Evolutionary conservation across 2,113 vertebrate species (phyloP).

Genomic region (Hypanus sabinus): DNA sequence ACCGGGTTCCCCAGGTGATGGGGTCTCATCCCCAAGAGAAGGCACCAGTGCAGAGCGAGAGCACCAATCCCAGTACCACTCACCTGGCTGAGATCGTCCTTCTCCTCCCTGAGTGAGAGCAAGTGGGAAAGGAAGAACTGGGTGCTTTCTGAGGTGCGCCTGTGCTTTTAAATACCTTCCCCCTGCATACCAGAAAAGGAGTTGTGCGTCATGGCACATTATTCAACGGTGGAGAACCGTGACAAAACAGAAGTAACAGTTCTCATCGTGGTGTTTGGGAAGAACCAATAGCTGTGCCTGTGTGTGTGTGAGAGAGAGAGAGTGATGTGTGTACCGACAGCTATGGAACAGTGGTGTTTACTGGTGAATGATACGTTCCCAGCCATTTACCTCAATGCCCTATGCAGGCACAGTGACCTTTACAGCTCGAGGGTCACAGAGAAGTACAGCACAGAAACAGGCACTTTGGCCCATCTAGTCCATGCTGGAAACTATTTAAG

Average conservation of each 20-base stretch:
- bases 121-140: background rate
- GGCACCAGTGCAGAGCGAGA: background rate
- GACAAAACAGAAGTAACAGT: background rate
- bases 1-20: background rate
- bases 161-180: background rate
- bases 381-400: background rate
- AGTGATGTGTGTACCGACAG: background rate
- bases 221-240: background rate
- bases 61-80: background rate
- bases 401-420: background rate
- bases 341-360: background rate
- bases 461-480: too few species aligned
- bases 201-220: background rate
- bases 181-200: background rate
- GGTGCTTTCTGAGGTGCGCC: background rate
- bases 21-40: too few species aligned
- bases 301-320: background rate
- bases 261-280: background rate
- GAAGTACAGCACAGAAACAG: too few species aligned
- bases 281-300: background rate
- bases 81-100: constrained; percentile 1
- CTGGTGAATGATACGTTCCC: constrained; percentile 8
- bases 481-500: too few species aligned
- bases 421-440: too few species aligned
- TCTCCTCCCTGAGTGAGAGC: background rate